phyloP scores from a whole-genome alignment of 2,888 invertebrate species.

The Hymenopus coronatus region DNA sequence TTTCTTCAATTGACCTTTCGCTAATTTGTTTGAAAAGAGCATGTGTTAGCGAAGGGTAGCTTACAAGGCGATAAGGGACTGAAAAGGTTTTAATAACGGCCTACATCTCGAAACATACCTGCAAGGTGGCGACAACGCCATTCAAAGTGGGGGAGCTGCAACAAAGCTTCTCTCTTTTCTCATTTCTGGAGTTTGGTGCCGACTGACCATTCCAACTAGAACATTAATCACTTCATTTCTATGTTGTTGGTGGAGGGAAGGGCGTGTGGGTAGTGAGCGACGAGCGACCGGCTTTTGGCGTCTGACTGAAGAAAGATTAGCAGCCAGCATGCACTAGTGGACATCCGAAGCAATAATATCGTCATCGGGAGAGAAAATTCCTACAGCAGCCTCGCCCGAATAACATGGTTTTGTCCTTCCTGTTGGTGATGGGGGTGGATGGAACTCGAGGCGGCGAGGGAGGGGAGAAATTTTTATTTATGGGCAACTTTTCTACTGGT shows the following conservation, averaged over 20 bases:
- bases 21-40: background rate
- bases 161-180: background rate
- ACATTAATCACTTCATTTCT: constrained; percentile 18
- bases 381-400: background rate
- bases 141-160: background rate
- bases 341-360: constrained; percentile 9
- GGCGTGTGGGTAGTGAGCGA: background rate
- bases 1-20: too few relatives aligned
- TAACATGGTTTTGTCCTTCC: constrained; percentile 18
- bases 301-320: constrained; percentile 22
- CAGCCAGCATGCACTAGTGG: background rate
- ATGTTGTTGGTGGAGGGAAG: constrained; percentile 8
- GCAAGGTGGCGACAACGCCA: background rate
- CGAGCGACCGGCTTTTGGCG: constrained; percentile 7
- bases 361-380: constrained; percentile 7
- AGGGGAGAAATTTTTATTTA: constrained; percentile 16
- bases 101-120: background rate
- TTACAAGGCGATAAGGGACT: background rate
- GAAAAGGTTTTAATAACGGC: background rate
- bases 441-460: constrained; percentile 3
- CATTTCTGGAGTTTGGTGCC: background rate
- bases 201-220: constrained; percentile 17
- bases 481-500: constrained; percentile 19
- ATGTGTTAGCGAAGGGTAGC: background rate
- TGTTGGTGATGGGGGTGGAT: constrained; percentile 14